These are phyloP conservation scores for Microdon myrmicae DNA, from an alignment of 2,888 invertebrate genomes.

Conservation along the genomic window DNA sequence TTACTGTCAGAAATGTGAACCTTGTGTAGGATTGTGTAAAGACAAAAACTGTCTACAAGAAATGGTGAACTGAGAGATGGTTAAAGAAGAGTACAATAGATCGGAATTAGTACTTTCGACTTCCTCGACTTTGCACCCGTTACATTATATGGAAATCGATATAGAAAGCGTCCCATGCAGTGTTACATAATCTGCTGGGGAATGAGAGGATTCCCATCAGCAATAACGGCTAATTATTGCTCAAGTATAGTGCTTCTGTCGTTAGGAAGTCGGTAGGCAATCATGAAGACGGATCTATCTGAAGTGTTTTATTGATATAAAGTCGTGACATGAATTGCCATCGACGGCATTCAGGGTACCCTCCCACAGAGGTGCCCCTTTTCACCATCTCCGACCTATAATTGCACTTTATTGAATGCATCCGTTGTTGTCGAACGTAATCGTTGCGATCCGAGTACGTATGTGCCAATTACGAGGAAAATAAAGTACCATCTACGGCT, in stretches of 20 bases:
- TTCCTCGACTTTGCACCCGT: too few species aligned
- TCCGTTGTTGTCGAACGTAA: slow-evolving; percentile 2
- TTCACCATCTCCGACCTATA: neutral
- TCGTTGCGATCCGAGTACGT: slow-evolving; percentile 19
- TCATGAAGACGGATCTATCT: slow-evolving; percentile 10
- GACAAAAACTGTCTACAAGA: too few species aligned
- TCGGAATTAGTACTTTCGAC: too few species aligned
- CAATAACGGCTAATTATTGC: slow-evolving; percentile 38
- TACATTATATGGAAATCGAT: too few species aligned
- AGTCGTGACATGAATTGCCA: slow-evolving; percentile 40
- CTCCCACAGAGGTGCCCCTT: slow-evolving; percentile 23
- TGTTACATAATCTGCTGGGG: too few species aligned
- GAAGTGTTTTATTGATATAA: slow-evolving; percentile 33
- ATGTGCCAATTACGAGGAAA: slow-evolving; percentile 24
- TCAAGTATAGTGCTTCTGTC: slow-evolving; percentile 34
- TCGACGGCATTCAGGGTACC: slow-evolving; percentile 32
- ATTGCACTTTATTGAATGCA: slow-evolving; percentile 2
- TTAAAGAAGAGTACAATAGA: too few species aligned
- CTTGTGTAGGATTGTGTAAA: too few species aligned
- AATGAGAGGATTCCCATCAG: too few species aligned
- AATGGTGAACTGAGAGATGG: too few species aligned
- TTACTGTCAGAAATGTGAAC: too few species aligned
- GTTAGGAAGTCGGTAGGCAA: slow-evolving; percentile 43
- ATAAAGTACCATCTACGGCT: too few species aligned
- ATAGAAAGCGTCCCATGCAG: too few species aligned